Percentiles rank a stretch among this genome's conserved stretches.
Conservation (phyloP, 2,888 invertebrate species). For the Hemaris fuciformis region DNA sequence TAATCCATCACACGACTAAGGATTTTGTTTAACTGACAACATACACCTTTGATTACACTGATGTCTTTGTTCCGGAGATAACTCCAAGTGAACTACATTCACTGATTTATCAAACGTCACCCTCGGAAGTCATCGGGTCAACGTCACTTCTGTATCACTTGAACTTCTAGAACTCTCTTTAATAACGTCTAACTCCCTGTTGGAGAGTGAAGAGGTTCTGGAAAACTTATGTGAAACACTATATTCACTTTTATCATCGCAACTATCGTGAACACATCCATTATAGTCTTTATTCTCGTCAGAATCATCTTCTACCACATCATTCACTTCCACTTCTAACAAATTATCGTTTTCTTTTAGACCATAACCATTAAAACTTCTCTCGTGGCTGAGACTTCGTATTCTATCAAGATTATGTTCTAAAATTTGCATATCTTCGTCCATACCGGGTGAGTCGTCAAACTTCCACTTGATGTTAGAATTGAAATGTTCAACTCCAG, state of each 20-base stretch:
- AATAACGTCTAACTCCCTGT: slow-evolving; percentile 76
- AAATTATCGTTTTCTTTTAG: slow-evolving; percentile 67
- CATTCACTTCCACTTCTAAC: slow-evolving; percentile 74
- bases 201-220: slow-evolving; percentile 72
- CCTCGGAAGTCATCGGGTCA: slow-evolving; percentile 77
- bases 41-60: slow-evolving; percentile 49
- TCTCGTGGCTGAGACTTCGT: slow-evolving; percentile 72
- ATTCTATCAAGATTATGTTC: slow-evolving; percentile 77
- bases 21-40: slow-evolving; percentile 41
- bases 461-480: slow-evolving; percentile 77
- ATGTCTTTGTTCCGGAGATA: slow-evolving; percentile 52
- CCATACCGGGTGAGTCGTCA: slow-evolving; percentile 60
- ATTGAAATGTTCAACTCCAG: slow-evolving; percentile 75
- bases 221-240: slow-evolving; percentile 69
- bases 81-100: slow-evolving; percentile 67
- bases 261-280: slow-evolving; percentile 55
- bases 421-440: slow-evolving; percentile 66
- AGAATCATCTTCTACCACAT: slow-evolving; percentile 58
- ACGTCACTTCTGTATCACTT: slow-evolving; percentile 78
- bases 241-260: slow-evolving; percentile 72
- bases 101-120: slow-evolving; percentile 72
- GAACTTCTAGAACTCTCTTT: slow-evolving; percentile 79
- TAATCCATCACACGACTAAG: slow-evolving; percentile 44
- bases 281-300: slow-evolving; percentile 66
- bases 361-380: slow-evolving; percentile 61